A percentile compares a stretch with the other conserved stretches of the same genome.
phyloP scores from a whole-genome alignment of 2,888 invertebrate species.

The Noctua pronuba region DNA sequence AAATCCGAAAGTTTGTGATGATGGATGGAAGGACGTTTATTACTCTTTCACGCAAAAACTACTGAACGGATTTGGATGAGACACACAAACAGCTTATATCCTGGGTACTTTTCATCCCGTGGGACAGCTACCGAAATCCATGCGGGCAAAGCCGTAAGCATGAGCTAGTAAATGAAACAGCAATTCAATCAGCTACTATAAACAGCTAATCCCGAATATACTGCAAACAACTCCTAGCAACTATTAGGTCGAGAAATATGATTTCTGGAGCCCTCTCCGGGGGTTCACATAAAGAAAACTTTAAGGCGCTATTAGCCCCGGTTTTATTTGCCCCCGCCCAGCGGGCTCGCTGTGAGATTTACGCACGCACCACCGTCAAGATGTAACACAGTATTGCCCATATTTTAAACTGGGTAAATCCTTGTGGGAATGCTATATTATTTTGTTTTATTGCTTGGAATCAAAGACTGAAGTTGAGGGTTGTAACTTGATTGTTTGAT shows the following conservation, averaged over 20 bases:
- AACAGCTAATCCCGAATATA: constrained; percentile 75
- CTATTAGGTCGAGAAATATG: constrained; percentile 78
- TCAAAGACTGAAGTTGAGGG: constrained; percentile 32
- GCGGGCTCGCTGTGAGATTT: constrained; percentile 74
- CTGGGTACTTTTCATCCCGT: background rate
- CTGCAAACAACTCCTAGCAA: constrained; percentile 74
- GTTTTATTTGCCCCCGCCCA: constrained; percentile 73
- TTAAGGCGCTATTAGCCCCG: constrained; percentile 71
- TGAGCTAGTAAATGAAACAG: background rate
- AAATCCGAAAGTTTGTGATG: no score
- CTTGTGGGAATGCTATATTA: constrained; percentile 59
- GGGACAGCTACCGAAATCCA: background rate
- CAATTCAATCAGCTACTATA: constrained; percentile 30
- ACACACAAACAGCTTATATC: background rate
- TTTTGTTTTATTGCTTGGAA: constrained; percentile 52
- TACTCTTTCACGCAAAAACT: no score
- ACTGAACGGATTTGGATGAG: background rate
- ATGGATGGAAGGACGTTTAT: no score
- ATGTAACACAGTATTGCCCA: constrained; percentile 65
- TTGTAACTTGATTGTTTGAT: background rate
- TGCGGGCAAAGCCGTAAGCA: background rate
- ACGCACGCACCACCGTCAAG: constrained; percentile 70
- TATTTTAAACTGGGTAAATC: constrained; percentile 68
- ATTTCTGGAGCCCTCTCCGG: constrained; percentile 71
- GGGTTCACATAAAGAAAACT: constrained; percentile 79